phyloP scores from a whole-genome alignment of 2,113 vertebrate genomes.

The Oreotrochilus melanogaster region DNA sequence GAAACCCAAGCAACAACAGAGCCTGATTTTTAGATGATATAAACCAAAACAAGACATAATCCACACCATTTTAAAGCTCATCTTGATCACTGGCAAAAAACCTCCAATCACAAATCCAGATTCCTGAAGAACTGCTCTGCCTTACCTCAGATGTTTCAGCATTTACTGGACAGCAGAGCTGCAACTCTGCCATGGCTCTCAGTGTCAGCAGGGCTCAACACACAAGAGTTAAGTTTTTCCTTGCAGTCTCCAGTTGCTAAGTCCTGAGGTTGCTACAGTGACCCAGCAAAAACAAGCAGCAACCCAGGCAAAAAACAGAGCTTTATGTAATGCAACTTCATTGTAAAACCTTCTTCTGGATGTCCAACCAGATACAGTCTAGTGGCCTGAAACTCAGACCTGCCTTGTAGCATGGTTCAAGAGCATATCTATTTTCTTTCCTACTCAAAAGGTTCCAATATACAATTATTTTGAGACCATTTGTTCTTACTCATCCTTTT shows the following conservation, averaged over 20 bases:
- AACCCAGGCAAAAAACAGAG: not conserved
- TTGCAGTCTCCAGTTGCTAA: not conserved
- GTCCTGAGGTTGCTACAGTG: not conserved
- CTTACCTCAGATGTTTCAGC: not conserved
- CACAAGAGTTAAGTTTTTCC: not conserved
- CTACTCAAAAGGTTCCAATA: no score
- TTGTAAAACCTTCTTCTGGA: not conserved
- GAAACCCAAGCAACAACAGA: not conserved
- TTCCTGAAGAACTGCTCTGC: not conserved
- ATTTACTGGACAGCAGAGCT: not conserved
- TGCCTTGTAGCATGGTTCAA: no score
- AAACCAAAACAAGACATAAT: not conserved
- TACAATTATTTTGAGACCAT: no score
- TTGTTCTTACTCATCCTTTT: no score
- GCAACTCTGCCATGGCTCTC: not conserved
- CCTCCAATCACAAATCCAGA: not conserved
- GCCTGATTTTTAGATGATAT: no score
- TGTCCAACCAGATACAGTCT: fast-evolving
- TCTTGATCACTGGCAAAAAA: not conserved
- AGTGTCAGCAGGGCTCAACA: not conserved
- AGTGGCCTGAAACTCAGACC: fast-evolving
- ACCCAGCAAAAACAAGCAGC: not conserved
- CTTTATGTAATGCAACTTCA: not conserved
- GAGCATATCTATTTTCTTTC: no score
- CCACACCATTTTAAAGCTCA: not conserved